These are phyloP conservation scores for Novumbra hubbsi DNA, from an alignment of 2,797 vertebrate species.

Conservation along the genomic window DNA sequence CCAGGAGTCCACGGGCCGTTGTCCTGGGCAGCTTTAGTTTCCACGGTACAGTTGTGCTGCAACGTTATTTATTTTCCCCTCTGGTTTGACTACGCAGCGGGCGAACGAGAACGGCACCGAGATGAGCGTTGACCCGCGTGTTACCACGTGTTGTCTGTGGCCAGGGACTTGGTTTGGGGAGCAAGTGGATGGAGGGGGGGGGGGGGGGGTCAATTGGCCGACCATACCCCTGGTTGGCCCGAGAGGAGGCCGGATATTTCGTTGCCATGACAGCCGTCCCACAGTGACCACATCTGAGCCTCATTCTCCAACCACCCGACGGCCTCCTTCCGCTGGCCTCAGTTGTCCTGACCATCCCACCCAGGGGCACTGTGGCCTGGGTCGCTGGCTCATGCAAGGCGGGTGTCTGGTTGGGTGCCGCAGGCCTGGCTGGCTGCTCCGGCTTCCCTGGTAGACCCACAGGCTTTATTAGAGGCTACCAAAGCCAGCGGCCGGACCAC, in stretches of 20 bases:
- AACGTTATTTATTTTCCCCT: not conserved
- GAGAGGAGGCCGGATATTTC: constrained; percentile 54
- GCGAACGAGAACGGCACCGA: not conserved
- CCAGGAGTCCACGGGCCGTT: not conserved
- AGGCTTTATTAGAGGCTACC: constrained; percentile 66
- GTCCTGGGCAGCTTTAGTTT: too few relatives aligned
- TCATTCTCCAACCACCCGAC: constrained; percentile 57
- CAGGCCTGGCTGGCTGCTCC: constrained; percentile 62
- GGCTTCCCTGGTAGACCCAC: constrained; percentile 67
- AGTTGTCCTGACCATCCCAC: constrained; percentile 65
- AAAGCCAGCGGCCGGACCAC: constrained; percentile 62
- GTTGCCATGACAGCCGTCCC: constrained; percentile 57
- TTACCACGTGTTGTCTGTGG: constrained; percentile 51
- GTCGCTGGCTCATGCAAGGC: constrained; percentile 53
- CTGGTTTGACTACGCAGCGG: not conserved
- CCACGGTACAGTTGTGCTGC: too few relatives aligned
- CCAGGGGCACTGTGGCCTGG: constrained; percentile 65
- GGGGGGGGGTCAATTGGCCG: constrained; percentile 46
- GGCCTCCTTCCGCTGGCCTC: constrained; percentile 46
- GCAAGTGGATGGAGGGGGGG: constrained; percentile 25
- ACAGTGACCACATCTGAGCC: constrained; percentile 67
- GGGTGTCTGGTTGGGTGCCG: constrained; percentile 73
- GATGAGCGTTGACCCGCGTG: constrained; percentile 33
- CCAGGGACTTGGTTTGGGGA: constrained; percentile 41
- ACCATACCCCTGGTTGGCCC: constrained; percentile 55